Conservation (phyloP, 1,140 invertebrate genomes). For the Fopius arisanus region DNA sequence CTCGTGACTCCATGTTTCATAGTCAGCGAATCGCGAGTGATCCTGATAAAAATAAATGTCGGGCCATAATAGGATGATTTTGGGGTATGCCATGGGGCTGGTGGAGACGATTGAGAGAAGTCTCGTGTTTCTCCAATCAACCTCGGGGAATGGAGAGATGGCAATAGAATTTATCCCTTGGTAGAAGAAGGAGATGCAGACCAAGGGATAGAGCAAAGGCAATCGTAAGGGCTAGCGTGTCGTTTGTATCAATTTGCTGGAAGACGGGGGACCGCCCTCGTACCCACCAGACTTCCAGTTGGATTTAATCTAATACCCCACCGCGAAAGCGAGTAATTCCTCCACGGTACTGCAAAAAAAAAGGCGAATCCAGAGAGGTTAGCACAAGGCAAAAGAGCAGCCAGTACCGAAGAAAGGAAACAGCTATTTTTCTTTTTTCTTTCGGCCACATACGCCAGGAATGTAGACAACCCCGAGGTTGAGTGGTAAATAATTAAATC, state of each 20-base stretch:
- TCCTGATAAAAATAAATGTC: conserved; percentile 9
- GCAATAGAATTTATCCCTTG: too few species aligned
- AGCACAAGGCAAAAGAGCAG: background rate
- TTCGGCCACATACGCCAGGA: conserved; percentile 17
- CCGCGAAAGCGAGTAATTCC: conserved; percentile 39
- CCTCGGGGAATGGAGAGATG: background rate
- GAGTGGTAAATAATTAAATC: conserved; percentile 47
- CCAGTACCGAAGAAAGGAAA: background rate
- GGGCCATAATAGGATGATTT: background rate
- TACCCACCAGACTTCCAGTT: conserved; percentile 25
- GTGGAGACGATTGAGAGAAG: conserved; percentile 24
- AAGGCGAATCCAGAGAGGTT: background rate
- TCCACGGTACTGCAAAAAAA: conserved; percentile 6
- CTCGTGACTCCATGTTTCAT: background rate
- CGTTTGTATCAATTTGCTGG: conserved; percentile 53
- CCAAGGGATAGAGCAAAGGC: background rate
- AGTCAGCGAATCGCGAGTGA: background rate
- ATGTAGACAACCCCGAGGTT: conserved; percentile 16
- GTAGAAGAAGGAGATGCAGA: background rate
- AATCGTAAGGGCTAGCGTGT: conserved; percentile 39
- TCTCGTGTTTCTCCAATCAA: conserved; percentile 33
- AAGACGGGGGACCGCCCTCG: conserved; percentile 2
- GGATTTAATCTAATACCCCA: conserved; percentile 51
- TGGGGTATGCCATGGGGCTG: conserved; percentile 10
- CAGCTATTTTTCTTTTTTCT: conserved; percentile 40